Evolutionary conservation across 2,888 invertebrate genomes (phyloP).

Genomic region (Mythimna lalbum): DNA sequence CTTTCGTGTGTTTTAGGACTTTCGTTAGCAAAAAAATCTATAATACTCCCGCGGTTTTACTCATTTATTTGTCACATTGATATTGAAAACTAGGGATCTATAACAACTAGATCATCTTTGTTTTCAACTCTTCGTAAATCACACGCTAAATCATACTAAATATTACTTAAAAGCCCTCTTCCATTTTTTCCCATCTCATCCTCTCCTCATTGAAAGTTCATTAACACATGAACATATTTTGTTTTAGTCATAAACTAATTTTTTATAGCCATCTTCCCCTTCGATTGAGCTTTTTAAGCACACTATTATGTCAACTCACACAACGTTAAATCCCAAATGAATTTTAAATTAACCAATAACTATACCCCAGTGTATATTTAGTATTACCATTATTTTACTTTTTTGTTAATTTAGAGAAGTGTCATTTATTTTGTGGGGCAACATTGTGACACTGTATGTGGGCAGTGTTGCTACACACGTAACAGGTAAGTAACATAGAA

Average conservation of each 20-base stretch:
- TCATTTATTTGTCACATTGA: background rate
- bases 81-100: background rate
- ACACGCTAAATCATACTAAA: slow-evolving; percentile 46
- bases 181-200: slow-evolving; percentile 36
- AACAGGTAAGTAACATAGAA: background rate
- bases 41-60: background rate
- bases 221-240: slow-evolving; percentile 58
- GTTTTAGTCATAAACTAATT: slow-evolving; percentile 69
- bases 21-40: background rate
- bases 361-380: slow-evolving; percentile 72
- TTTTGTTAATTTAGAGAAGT: slow-evolving; percentile 50
- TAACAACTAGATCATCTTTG: background rate
- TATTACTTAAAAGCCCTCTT: slow-evolving; percentile 13
- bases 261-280: slow-evolving; percentile 61
- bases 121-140: slow-evolving; percentile 17
- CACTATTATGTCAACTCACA: slow-evolving; percentile 79
- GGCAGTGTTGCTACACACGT: slow-evolving; percentile 14
- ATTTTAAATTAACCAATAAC: slow-evolving; percentile 80
- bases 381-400: slow-evolving; percentile 70
- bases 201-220: slow-evolving; percentile 48
- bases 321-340: slow-evolving; percentile 75
- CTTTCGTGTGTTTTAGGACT: no score
- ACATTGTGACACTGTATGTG: slow-evolving; percentile 19
- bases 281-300: slow-evolving; percentile 65
- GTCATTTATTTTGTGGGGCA: slow-evolving; percentile 46